Evolutionary conservation across 1,140 invertebrate genomes (phyloP).

Genomic region (Caenorhabditis tropicalis): DNA sequence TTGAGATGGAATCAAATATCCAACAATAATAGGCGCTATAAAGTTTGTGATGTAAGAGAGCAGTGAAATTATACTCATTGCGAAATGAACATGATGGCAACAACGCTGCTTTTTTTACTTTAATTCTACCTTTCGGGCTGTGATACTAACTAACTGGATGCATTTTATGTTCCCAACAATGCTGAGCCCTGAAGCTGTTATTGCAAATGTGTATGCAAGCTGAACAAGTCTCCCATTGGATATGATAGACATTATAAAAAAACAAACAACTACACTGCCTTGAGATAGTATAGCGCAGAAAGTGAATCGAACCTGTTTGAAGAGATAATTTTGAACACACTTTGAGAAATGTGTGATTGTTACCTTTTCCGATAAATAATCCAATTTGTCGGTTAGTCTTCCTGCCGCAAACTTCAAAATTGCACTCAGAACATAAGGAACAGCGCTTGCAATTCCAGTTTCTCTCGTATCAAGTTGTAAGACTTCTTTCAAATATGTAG

Average conservation of each 20-base stretch:
- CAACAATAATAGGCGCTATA: not conserved
- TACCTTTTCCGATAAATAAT: not conserved
- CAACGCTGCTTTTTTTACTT: not conserved
- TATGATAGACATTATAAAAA: not conserved
- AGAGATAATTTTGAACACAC: not conserved
- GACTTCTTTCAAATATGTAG: constrained; percentile 19
- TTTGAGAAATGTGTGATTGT: no score
- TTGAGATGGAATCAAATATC: not conserved
- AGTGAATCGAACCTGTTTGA: not conserved
- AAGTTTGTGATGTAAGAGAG: not conserved
- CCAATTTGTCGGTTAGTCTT: not conserved
- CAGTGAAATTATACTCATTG: not conserved
- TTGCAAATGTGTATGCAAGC: not conserved
- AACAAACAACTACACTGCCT: not conserved
- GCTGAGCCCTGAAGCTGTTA: not conserved
- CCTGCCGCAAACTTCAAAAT: not conserved
- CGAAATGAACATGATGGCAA: constrained; percentile 6
- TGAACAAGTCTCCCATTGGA: not conserved
- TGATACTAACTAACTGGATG: not conserved
- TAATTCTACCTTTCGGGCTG: not conserved
- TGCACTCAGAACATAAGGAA: not conserved
- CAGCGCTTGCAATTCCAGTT: not conserved
- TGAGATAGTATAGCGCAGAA: not conserved
- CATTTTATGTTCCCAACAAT: constrained; percentile 14
- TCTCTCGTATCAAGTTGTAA: not conserved